Percentiles rank a stretch among this genome's conserved stretches.
phyloP scores from a whole-genome alignment of 2,888 invertebrate species.

The Tanytarsus gracilentus region DNA sequence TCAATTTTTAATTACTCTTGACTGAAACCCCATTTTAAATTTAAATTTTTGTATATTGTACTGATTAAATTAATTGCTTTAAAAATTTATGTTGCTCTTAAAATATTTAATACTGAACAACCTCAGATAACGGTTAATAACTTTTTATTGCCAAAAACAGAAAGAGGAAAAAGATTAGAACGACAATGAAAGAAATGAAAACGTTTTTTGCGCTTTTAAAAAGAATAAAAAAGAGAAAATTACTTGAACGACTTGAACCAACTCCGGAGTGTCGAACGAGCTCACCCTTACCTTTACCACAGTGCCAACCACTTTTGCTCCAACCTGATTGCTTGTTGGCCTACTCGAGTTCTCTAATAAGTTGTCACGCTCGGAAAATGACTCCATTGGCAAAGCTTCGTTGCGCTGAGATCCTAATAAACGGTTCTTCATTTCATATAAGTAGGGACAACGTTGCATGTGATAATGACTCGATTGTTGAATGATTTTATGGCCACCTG shows the following conservation, averaged over 20 bases:
- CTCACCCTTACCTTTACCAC: constrained; percentile 70
- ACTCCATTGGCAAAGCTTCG: constrained; percentile 56
- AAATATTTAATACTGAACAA: no score
- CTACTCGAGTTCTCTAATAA: constrained; percentile 41
- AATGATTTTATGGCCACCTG: constrained; percentile 22
- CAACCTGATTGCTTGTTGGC: constrained; percentile 61
- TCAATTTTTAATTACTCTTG: no score
- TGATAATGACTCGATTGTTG: constrained; percentile 1
- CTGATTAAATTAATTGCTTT: no score
- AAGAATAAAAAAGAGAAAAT: not conserved
- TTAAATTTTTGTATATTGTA: no score
- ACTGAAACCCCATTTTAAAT: no score
- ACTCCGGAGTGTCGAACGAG: constrained; percentile 25
- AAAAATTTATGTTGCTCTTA: no score
- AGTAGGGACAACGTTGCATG: constrained; percentile 63
- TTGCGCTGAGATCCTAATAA: constrained; percentile 58
- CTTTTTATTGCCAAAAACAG: no score
- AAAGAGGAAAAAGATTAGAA: not conserved
- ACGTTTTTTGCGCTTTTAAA: not conserved
- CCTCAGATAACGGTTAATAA: not conserved
- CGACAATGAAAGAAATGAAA: constrained; percentile 3
- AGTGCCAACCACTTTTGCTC: constrained; percentile 51
- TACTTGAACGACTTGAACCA: constrained; percentile 23
- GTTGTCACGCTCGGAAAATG: constrained; percentile 47
- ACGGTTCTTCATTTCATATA: constrained; percentile 90